These are phyloP conservation scores for Himalopsyche phryganea DNA, from an alignment of 1,140 invertebrate species.

Conservation along the genomic window DNA sequence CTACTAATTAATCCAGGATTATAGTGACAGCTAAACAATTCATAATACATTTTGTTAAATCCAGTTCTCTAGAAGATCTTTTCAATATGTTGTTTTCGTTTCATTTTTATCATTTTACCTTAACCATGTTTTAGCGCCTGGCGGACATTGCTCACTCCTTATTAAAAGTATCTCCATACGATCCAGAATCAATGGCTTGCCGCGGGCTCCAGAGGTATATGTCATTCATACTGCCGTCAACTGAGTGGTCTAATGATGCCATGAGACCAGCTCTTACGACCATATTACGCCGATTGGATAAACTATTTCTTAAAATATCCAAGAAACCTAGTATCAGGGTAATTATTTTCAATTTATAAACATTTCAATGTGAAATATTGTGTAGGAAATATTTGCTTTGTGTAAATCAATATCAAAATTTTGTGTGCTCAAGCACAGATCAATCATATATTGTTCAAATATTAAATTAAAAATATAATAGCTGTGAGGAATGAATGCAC, in stretches of 20 bases:
- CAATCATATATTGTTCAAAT: too few species aligned
- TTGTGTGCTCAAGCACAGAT: not conserved
- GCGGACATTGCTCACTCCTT: slow-evolving; percentile 96
- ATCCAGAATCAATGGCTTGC: slow-evolving; percentile 92
- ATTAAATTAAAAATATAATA: too few species aligned
- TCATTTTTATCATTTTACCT: too few species aligned
- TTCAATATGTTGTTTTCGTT: too few species aligned
- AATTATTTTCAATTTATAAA: slow-evolving; percentile 34
- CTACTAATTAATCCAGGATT: too few species aligned
- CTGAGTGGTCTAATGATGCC: slow-evolving; percentile 95
- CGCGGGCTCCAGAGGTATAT: slow-evolving; percentile 90
- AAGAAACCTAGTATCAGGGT: slow-evolving; percentile 89
- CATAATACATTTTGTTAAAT: too few species aligned
- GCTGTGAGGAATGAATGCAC: too few species aligned
- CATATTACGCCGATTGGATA: slow-evolving; percentile 89
- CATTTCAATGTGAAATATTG: too few species aligned
- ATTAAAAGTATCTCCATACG: slow-evolving; percentile 96
- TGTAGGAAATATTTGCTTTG: too few species aligned
- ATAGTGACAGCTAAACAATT: too few species aligned
- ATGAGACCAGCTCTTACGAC: slow-evolving; percentile 88
- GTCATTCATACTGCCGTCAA: slow-evolving; percentile 89
- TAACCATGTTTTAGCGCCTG: slow-evolving; percentile 68
- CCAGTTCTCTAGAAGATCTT: too few species aligned
- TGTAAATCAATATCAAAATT: not conserved
- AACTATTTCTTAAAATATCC: slow-evolving; percentile 95